These are phyloP conservation scores for Mystacides longicornis DNA, from an alignment of 2,888 invertebrate genomes.

Conservation along the genomic window DNA sequence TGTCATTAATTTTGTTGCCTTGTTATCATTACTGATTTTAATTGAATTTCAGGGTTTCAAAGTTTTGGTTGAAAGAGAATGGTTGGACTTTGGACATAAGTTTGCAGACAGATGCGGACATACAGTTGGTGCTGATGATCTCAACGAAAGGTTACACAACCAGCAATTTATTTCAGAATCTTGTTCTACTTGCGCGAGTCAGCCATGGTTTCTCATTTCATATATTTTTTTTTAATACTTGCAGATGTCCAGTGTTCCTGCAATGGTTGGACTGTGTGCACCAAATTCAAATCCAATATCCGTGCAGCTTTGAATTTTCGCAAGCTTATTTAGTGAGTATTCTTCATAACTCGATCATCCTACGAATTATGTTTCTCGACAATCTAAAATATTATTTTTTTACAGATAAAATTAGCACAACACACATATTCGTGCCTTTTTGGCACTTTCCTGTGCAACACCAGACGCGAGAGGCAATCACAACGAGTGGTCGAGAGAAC, in stretches of 20 bases:
- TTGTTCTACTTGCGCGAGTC: too few relatives aligned
- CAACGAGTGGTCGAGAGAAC: slow-evolving; percentile 59
- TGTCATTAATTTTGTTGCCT: neutral
- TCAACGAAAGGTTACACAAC: slow-evolving; percentile 65
- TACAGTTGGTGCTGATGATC: slow-evolving; percentile 71
- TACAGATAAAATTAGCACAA: slow-evolving; percentile 86
- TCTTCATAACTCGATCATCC: neutral
- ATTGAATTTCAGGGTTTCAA: slow-evolving; percentile 72
- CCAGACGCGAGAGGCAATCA: slow-evolving; percentile 61
- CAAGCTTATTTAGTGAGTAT: slow-evolving; percentile 78
- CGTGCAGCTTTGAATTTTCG: slow-evolving; percentile 93
- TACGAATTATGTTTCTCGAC: neutral
- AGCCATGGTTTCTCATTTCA: too few relatives aligned
- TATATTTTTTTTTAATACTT: slow-evolving; percentile 8
- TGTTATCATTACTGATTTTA: neutral
- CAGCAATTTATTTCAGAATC: too few relatives aligned
- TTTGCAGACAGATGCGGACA: slow-evolving; percentile 93
- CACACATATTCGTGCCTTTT: slow-evolving; percentile 95
- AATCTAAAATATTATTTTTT: slow-evolving; percentile 22
- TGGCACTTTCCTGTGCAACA: slow-evolving; percentile 94
- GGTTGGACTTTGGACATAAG: slow-evolving; percentile 98
- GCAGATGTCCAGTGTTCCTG: slow-evolving; percentile 83
- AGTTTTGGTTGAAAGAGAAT: slow-evolving; percentile 88
- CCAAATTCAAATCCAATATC: slow-evolving; percentile 82
- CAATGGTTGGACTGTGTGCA: slow-evolving; percentile 97